These are phyloP conservation scores for Amazona ochrocephala DNA, from an alignment of 2,797 vertebrate species.

Conservation along the genomic window DNA sequence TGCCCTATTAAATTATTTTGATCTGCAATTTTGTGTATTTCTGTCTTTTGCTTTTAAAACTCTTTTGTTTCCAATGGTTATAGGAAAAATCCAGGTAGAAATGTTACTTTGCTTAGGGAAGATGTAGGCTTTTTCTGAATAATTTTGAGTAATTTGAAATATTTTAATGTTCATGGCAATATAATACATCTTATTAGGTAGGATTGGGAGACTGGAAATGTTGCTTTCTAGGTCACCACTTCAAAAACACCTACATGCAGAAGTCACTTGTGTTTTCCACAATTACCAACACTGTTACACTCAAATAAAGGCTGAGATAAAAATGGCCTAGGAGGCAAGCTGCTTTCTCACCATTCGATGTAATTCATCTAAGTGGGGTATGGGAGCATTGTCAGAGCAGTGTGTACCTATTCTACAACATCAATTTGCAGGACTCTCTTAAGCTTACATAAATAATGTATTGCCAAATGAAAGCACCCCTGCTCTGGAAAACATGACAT, in stretches of 20 bases:
- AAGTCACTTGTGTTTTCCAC: background rate
- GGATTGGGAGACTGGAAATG: background rate
- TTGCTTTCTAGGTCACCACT: background rate
- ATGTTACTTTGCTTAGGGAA: background rate
- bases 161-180: background rate
- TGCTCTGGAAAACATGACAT: background rate
- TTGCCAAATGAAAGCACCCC: background rate
- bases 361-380: background rate
- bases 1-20: slow-evolving; percentile 37
- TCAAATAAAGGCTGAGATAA: background rate
- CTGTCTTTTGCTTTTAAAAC: background rate
- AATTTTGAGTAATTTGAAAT: background rate
- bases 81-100: background rate
- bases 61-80: background rate
- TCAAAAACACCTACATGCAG: background rate
- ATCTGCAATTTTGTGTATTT: background rate
- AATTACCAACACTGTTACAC: background rate
- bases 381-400: background rate
- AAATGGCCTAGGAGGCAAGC: background rate
- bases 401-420: background rate
- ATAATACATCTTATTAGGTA: background rate
- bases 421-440: background rate
- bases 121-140: background rate
- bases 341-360: background rate
- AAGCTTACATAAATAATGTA: background rate